Conservation (phyloP, 2,888 invertebrate genomes). For the Rotaria magnacalcarata region DNA sequence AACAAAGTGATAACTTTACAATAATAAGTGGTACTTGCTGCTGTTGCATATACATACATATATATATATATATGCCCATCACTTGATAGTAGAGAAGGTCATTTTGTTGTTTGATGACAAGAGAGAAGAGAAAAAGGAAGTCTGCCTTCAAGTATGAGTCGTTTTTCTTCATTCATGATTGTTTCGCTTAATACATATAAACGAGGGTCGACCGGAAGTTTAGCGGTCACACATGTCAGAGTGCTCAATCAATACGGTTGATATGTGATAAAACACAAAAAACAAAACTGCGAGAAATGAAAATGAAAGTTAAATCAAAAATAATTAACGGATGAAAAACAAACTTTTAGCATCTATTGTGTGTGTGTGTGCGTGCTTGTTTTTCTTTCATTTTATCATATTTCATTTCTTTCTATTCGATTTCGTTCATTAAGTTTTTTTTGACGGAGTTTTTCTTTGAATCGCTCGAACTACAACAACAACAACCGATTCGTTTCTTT, state of each 20-base stretch:
- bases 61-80: not conserved
- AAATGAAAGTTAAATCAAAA: not conserved
- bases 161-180: not conserved
- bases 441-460: not conserved
- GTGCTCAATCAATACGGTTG: not conserved
- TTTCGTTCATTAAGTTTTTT: not conserved
- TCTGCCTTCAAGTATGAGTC: not conserved
- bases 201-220: not conserved
- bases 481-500: not conserved
- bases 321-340: not conserved
- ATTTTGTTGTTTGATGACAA: not conserved
- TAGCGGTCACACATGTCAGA: conserved; percentile 7
- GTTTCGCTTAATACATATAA: too few relatives aligned
- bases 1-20: not conserved
- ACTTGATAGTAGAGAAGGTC: not conserved
- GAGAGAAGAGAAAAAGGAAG: not conserved
- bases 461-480: not conserved
- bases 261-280: not conserved
- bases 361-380: too few relatives aligned
- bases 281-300: too few relatives aligned
- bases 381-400: not conserved
- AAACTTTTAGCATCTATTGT: too few relatives aligned
- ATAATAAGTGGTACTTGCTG: not conserved
- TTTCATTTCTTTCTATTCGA: not conserved
- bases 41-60: not conserved